Evolutionary conservation across 2,113 vertebrate species (phyloP).

Genomic region (Taxidea taxus): DNA sequence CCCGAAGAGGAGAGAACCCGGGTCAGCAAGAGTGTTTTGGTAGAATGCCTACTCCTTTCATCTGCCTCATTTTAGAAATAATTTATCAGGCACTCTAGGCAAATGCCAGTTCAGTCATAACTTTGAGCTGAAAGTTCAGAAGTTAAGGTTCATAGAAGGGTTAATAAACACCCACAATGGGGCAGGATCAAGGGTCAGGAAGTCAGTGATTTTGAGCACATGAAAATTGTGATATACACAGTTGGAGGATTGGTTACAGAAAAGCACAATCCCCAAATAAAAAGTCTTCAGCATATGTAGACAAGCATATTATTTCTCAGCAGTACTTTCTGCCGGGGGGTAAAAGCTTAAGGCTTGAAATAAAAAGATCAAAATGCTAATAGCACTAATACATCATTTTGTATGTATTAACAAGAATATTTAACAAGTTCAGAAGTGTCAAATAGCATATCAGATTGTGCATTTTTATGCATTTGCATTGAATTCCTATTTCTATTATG

Average conservation of each 20-base stretch:
- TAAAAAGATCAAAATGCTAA: neutral
- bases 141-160: neutral
- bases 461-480: neutral
- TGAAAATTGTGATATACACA: neutral
- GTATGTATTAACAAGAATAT: neutral
- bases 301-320: neutral
- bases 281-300: neutral
- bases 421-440: neutral
- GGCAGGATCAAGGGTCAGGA: neutral
- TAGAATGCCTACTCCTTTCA: neutral
- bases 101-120: slow-evolving; percentile 10
- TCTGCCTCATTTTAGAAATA: neutral
- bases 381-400: neutral
- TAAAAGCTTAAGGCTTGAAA: neutral
- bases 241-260: neutral
- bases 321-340: neutral
- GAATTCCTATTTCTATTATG: neutral
- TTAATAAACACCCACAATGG: neutral
- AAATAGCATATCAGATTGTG: neutral
- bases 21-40: neutral
- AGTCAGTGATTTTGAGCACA: neutral
- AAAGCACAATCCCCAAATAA: neutral
- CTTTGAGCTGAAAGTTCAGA: slow-evolving; percentile 18
- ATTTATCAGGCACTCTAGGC: neutral
- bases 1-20: neutral